Conservation (phyloP, 2,888 invertebrate genomes). For the Synergus umbraculus region DNA sequence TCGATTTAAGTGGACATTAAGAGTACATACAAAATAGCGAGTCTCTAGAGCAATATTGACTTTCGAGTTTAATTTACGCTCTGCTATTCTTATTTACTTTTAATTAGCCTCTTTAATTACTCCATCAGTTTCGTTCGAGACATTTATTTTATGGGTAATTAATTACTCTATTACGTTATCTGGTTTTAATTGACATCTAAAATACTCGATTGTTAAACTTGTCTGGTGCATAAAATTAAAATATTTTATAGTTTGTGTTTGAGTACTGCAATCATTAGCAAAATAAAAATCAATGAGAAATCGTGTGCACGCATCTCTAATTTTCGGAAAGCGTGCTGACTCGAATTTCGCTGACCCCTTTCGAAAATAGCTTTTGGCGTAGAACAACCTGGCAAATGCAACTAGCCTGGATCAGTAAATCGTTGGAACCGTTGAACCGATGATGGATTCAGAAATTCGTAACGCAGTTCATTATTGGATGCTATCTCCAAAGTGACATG, state of each 20-base stretch:
- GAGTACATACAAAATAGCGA: background rate
- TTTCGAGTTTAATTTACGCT: background rate
- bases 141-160: background rate
- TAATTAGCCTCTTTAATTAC: background rate
- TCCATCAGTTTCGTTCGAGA: background rate
- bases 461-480: background rate
- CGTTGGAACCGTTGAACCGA: background rate
- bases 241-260: too few relatives aligned
- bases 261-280: too few relatives aligned
- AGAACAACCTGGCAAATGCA: slow-evolving; percentile 36
- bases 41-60: background rate
- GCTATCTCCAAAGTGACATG: background rate
- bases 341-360: slow-evolving; percentile 48
- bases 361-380: slow-evolving; percentile 60
- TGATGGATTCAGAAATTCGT: background rate
- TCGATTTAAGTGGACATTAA: background rate
- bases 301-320: slow-evolving; percentile 9
- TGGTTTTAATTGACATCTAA: background rate
- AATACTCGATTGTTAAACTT: too few relatives aligned
- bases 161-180: background rate
- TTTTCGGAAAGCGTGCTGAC: background rate
- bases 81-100: background rate
- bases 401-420: background rate
- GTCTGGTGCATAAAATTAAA: too few relatives aligned
- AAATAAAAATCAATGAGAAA: background rate